Percentiles rank a stretch among this genome's conserved stretches.
Evolutionary conservation across 2,113 vertebrate genomes (phyloP).

Genomic region (Mystacornis crossleyi): DNA sequence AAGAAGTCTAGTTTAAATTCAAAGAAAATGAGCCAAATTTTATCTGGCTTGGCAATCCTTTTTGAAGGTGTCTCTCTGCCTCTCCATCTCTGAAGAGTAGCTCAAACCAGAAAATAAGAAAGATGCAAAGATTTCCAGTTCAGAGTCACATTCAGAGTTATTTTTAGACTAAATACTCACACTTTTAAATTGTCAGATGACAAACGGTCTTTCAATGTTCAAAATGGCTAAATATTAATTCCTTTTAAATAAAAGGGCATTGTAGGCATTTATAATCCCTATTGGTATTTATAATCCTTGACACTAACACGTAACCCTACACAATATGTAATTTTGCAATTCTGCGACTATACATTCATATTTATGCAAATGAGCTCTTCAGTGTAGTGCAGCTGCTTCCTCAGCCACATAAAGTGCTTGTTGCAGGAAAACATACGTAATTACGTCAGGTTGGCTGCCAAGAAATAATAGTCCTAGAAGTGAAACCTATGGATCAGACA

Average conservation of each 20-base stretch:
- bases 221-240: neutral
- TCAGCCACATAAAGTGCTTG: slow-evolving; percentile 42
- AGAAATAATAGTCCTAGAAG: slow-evolving; percentile 63
- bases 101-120: neutral
- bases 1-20: neutral
- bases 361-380: slow-evolving; percentile 30
- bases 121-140: neutral
- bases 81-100: neutral
- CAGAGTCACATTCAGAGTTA: neutral
- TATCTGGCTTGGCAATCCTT: neutral
- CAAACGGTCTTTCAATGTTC: neutral
- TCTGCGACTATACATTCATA: neutral
- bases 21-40: neutral
- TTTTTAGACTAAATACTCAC: neutral
- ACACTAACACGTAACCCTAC: neutral
- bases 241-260: neutral
- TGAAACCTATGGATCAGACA: slow-evolving; percentile 57
- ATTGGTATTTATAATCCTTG: slow-evolving; percentile 1
- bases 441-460: slow-evolving; percentile 60
- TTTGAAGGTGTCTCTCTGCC: neutral
- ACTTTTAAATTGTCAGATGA: neutral
- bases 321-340: neutral
- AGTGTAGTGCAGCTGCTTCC: slow-evolving; percentile 47
- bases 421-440: slow-evolving; percentile 61
- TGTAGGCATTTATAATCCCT: neutral